A percentile compares a stretch with the other conserved stretches of the same genome.
phyloP scores from a whole-genome alignment of 2,888 invertebrate species.

The Apodemia mormo region DNA sequence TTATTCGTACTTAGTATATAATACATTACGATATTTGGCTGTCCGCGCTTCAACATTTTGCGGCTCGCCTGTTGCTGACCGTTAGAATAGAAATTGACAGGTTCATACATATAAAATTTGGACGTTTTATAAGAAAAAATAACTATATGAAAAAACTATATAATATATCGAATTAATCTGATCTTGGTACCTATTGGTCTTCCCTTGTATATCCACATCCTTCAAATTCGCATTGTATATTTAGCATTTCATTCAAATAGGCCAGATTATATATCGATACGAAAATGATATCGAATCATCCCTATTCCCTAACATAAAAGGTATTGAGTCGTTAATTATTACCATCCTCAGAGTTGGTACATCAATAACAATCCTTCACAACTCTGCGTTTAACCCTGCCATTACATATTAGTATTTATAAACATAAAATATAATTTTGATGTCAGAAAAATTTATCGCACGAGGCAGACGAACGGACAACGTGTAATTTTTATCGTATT shows the following conservation, averaged over 20 bases:
- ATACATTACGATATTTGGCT: too few species aligned
- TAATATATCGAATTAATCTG: too few species aligned
- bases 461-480: conserved; percentile 43
- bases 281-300: neutral
- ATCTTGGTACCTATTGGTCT: too few species aligned
- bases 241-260: neutral
- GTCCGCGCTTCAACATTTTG: too few species aligned
- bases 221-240: too few species aligned
- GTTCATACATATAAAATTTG: too few species aligned
- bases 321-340: conserved; percentile 11
- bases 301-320: neutral
- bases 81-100: too few species aligned
- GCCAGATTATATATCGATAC: neutral
- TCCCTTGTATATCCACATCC: too few species aligned
- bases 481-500: conserved; percentile 59
- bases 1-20: too few species aligned
- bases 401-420: conserved; percentile 65
- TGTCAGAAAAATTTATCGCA: conserved; percentile 57
- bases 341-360: conserved; percentile 26
- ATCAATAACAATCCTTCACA: conserved; percentile 37
- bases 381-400: conserved; percentile 44
- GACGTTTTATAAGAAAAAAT: too few species aligned
- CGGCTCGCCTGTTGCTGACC: too few species aligned
- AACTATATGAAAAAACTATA: too few species aligned
- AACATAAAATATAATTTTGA: conserved; percentile 62